phyloP scores from a whole-genome alignment of 2,888 invertebrate species.

The Zhuqinia jingwanae region DNA sequence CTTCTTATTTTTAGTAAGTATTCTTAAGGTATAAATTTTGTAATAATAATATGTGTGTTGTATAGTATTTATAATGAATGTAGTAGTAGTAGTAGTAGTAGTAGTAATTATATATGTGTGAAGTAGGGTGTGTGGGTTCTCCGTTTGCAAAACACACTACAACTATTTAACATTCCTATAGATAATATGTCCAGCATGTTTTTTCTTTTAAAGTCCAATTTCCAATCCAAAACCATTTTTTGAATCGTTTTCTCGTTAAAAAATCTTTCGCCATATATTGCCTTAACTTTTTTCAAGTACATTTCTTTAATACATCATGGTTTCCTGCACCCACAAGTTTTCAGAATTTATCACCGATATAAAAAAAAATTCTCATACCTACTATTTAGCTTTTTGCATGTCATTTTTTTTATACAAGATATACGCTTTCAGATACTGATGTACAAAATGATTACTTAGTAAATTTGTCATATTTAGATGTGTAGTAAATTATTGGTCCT shows the following conservation, averaged over 20 bases:
- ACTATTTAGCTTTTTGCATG: constrained; percentile 5
- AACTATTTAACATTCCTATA: constrained; percentile 18
- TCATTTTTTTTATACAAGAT: background rate
- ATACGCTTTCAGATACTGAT: no score
- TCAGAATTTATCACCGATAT: constrained; percentile 21
- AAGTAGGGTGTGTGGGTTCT: constrained; percentile 34
- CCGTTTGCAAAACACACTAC: constrained; percentile 20
- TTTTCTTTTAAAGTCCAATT: background rate
- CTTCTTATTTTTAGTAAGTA: background rate
- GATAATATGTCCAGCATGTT: constrained; percentile 55
- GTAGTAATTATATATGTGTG: background rate
- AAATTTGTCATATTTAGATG: no score
- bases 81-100: background rate
- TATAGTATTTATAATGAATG: no score
- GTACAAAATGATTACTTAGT: no score
- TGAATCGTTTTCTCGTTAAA: background rate
- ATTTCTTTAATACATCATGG: constrained; percentile 50
- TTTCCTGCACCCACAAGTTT: constrained; percentile 65
- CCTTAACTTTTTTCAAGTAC: constrained; percentile 27
- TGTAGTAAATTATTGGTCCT: no score
- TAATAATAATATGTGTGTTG: no score
- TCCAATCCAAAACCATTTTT: constrained; percentile 33
- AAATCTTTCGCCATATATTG: background rate
- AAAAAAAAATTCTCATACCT: background rate
- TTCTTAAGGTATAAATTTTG: no score